Evolutionary conservation across 2,113 vertebrate genomes (phyloP).

Genomic region (Holacanthus passer): DNA sequence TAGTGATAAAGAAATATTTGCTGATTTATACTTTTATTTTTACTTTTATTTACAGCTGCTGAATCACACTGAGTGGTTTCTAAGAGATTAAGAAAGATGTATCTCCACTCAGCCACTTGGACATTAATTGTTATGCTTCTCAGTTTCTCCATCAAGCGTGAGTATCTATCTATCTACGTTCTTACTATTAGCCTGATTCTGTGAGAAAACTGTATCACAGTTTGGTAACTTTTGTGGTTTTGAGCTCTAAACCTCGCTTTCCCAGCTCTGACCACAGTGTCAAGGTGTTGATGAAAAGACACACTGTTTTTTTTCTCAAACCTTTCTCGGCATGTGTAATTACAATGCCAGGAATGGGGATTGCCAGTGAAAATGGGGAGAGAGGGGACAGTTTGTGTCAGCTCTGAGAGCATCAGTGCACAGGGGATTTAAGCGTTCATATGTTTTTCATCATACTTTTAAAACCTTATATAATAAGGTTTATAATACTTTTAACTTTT

Average conservation of each 20-base stretch:
- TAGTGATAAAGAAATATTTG: not conserved
- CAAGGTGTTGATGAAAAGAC: not conserved
- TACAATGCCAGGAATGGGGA: not conserved
- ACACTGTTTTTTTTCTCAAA: not conserved
- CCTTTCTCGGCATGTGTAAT: not conserved
- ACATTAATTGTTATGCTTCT: constrained; percentile 58
- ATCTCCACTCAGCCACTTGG: constrained; percentile 28
- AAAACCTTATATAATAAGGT: too few species aligned
- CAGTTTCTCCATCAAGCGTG: constrained; percentile 55
- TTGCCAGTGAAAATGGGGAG: not conserved
- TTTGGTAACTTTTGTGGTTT: constrained; percentile 5
- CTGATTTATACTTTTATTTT: not conserved
- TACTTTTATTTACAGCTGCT: constrained; percentile 19
- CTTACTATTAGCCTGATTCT: not conserved
- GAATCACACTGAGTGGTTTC: constrained; percentile 4
- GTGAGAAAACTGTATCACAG: not conserved
- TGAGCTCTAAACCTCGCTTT: not conserved
- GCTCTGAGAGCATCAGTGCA: too few species aligned
- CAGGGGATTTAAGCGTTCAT: not conserved
- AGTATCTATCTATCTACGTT: constrained; percentile 37
- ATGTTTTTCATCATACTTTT: not conserved
- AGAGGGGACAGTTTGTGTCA: not conserved
- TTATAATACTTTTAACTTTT: not conserved
- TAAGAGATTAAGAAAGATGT: constrained; percentile 50
- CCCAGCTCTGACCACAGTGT: not conserved